Base-by-base conservation (phyloP, 2,113 vertebrate genomes). In the Melanotaenia duboulayi region DNA sequence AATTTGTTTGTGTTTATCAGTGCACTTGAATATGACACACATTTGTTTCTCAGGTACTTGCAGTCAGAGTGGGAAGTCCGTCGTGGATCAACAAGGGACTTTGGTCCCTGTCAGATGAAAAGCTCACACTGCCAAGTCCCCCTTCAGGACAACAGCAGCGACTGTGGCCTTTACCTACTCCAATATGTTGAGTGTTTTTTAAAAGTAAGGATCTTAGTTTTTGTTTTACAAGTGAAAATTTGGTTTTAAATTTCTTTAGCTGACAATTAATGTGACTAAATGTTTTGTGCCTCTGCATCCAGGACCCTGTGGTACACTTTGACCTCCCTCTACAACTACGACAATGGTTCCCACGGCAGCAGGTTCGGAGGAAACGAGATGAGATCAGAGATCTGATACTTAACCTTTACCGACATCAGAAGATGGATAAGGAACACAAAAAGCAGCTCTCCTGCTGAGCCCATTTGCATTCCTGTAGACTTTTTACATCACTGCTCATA, bases 171-270 rank as follows among this genome's bases (percentile, higher is more conserved):
- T 12, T 99, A 98, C 83, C 93, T 99, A 72, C 90, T 99, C 44
- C 97, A 99, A 4, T 99, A 99, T 48, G 97, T 97, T 9, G 97
- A 99, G 88, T 97, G 94, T 75, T 99, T 99, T 89, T 91, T 98
- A 32, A 93, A 97, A 96, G 97, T 99, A 92, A 67, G 17, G 11
- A 19, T 12, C 11, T 7, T 40, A 7, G 6, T 37, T 16, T 39
- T 19, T 35, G 4, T 35, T 35, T 35, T 35, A 35, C 4, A 35
- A 35, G 7, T 35, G 32, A 7, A 35, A 28, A 28, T 28, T 28
- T 4, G 3, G 8, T 35, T 35, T 8, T 35, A 35, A 8, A 35
- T 35, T 7, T 8, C 13, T 42, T 42, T 42, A 14, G 13, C 40
- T 14, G 13, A 42, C 3, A 42, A 12, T 42, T 42, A 13, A 42